phyloP scores from a whole-genome alignment of 2,888 invertebrate genomes.

The Napeogenes sylphis region DNA sequence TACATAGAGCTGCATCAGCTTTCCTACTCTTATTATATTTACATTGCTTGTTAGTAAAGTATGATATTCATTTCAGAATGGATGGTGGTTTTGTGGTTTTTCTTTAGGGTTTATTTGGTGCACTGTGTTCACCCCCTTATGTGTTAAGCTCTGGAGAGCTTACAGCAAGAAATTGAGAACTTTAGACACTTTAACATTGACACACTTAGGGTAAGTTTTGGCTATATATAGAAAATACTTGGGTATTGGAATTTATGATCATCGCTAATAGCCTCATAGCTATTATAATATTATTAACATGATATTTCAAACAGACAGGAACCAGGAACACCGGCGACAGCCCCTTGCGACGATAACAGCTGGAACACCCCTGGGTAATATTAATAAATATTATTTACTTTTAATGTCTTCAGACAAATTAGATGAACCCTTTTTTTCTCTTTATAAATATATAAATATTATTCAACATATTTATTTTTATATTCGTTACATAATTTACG shows the following conservation, averaged over 20 bases:
- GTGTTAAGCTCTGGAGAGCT: slow-evolving; percentile 75
- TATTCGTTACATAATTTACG: too few relatives aligned
- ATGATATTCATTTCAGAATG: slow-evolving; percentile 70
- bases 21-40: too few relatives aligned
- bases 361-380: slow-evolving; percentile 66
- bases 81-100: slow-evolving; percentile 83
- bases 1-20: too few relatives aligned
- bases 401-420: neutral
- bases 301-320: slow-evolving; percentile 35
- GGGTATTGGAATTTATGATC: too few relatives aligned
- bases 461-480: too few relatives aligned
- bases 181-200: slow-evolving; percentile 52
- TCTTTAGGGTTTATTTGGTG: slow-evolving; percentile 78
- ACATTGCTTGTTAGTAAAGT: too few relatives aligned
- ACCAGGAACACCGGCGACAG: slow-evolving; percentile 68
- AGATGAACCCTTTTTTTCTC: too few relatives aligned
- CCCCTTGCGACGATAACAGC: slow-evolving; percentile 59
- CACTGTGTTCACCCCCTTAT: slow-evolving; percentile 77
- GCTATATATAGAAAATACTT: slow-evolving; percentile 16
- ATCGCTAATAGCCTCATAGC: neutral
- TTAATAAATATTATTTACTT: slow-evolving; percentile 16
- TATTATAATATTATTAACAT: slow-evolving; percentile 3
- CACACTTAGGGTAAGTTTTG: slow-evolving; percentile 47
- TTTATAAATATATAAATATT: too few relatives aligned
- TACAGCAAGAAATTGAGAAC: slow-evolving; percentile 68